Percentiles rank a stretch among this genome's conserved stretches.
These are phyloP conservation scores for Trimorus sp. DNA, from an alignment of 2,888 invertebrate species.

Conservation along the genomic window DNA sequence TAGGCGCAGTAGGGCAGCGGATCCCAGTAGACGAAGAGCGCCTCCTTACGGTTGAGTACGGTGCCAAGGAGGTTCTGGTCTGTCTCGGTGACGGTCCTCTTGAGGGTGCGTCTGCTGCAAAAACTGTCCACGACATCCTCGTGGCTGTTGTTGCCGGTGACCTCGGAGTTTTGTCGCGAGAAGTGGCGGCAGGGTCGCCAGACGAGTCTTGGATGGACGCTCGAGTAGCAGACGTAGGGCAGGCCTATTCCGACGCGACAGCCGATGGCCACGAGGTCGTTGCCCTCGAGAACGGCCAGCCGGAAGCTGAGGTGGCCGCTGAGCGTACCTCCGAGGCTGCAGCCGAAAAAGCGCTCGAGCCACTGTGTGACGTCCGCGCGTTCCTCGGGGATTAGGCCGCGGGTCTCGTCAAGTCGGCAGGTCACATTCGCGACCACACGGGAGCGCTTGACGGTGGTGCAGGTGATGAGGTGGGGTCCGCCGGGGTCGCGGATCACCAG, in stretches of 20 bases:
- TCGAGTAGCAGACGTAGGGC: slow-evolving; percentile 90
- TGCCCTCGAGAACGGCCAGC: slow-evolving; percentile 85
- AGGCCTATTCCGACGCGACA: slow-evolving; percentile 90
- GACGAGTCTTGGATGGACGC: slow-evolving; percentile 85
- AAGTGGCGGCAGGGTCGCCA: slow-evolving; percentile 86
- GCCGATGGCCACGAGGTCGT: slow-evolving; percentile 85
- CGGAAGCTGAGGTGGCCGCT: slow-evolving; percentile 91
- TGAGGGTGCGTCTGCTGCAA: slow-evolving; percentile 79
- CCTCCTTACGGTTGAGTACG: slow-evolving; percentile 90
- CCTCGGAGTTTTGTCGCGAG: slow-evolving; percentile 83
- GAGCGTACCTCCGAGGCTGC: slow-evolving; percentile 85
- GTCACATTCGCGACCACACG: slow-evolving; percentile 91
- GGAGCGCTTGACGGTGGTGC: slow-evolving; percentile 91
- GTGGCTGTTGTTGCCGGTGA: slow-evolving; percentile 16
- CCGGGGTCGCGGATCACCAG: slow-evolving; percentile 89
- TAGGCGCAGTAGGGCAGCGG: slow-evolving; percentile 93
- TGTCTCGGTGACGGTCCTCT: slow-evolving; percentile 82
- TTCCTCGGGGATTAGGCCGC: slow-evolving; percentile 86
- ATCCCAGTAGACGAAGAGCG: slow-evolving; percentile 92
- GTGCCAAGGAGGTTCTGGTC: slow-evolving; percentile 82
- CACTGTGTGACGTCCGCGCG: slow-evolving; percentile 88
- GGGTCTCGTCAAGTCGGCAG: slow-evolving; percentile 87
- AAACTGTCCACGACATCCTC: slow-evolving; percentile 82
- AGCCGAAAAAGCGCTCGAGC: slow-evolving; percentile 85
- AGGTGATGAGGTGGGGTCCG: slow-evolving; percentile 88